Conservation (phyloP, 2,888 invertebrate species). For the Mycalesis mineus region DNA sequence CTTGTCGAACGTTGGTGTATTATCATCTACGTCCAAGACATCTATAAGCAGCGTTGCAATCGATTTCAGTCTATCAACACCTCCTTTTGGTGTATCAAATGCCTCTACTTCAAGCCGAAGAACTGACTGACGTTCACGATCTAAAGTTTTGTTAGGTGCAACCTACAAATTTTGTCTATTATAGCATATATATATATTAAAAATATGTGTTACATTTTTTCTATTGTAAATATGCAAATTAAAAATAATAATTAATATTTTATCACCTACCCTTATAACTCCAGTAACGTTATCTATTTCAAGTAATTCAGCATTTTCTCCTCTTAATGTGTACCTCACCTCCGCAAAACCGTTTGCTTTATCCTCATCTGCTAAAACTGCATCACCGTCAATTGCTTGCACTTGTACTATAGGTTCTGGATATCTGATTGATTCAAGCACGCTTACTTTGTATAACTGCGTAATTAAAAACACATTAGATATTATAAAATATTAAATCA, state of each 20-base stretch:
- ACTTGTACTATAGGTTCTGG: slow-evolving; percentile 83
- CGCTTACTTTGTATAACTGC: slow-evolving; percentile 82
- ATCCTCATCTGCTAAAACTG: slow-evolving; percentile 77
- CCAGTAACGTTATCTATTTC: slow-evolving; percentile 84
- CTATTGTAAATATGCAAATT: too few relatives aligned
- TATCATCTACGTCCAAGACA: slow-evolving; percentile 88
- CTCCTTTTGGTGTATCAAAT: slow-evolving; percentile 84
- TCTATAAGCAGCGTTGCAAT: slow-evolving; percentile 82
- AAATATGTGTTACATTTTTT: neutral
- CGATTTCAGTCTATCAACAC: slow-evolving; percentile 82
- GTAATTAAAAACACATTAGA: neutral
- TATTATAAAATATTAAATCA: too few relatives aligned
- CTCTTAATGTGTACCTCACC: slow-evolving; percentile 83
- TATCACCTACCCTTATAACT: slow-evolving; percentile 76
- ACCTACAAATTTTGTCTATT: slow-evolving; percentile 48
- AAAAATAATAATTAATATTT: too few relatives aligned
- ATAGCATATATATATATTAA: neutral
- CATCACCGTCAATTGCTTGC: slow-evolving; percentile 84
- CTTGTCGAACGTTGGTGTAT: slow-evolving; percentile 83
- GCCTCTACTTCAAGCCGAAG: slow-evolving; percentile 85
- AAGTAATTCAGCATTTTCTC: slow-evolving; percentile 86
- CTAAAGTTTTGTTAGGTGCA: slow-evolving; percentile 81
- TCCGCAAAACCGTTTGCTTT: slow-evolving; percentile 81
- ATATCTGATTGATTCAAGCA: slow-evolving; percentile 83
- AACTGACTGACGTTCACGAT: slow-evolving; percentile 84